Evolutionary conservation across 2,888 invertebrate genomes (phyloP).

Genomic region (Pseudolycoriella hygida): DNA sequence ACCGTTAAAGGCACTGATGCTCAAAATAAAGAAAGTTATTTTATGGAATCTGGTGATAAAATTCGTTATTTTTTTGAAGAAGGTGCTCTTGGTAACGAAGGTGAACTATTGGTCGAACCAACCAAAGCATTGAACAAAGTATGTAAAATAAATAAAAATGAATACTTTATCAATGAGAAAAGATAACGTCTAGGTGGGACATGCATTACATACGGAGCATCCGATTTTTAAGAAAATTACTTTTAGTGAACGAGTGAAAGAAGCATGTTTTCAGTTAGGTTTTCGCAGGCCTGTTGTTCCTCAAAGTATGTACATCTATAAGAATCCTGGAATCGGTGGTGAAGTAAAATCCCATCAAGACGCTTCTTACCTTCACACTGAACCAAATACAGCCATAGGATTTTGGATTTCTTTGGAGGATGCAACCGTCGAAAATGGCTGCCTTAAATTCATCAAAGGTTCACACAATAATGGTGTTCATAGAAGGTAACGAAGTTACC

Average conservation of each 20-base stretch:
- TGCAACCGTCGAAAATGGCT: slow-evolving; percentile 83
- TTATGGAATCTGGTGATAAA: slow-evolving; percentile 82
- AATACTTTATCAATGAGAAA: neutral
- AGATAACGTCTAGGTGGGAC: slow-evolving; percentile 46
- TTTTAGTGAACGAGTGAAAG: slow-evolving; percentile 67
- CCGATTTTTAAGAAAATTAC: slow-evolving; percentile 67
- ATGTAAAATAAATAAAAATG: slow-evolving; percentile 7
- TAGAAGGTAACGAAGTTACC: slow-evolving; percentile 32
- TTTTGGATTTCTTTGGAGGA: slow-evolving; percentile 96
- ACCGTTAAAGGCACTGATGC: slow-evolving; percentile 31
- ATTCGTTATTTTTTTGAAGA: slow-evolving; percentile 83
- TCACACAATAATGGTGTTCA: slow-evolving; percentile 78
- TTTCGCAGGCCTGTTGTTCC: slow-evolving; percentile 66
- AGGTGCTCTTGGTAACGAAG: slow-evolving; percentile 56
- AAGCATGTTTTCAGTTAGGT: slow-evolving; percentile 52
- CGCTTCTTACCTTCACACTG: slow-evolving; percentile 69
- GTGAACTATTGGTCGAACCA: slow-evolving; percentile 50
- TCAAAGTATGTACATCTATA: slow-evolving; percentile 97
- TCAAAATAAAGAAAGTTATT: slow-evolving; percentile 46
- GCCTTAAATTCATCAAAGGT: slow-evolving; percentile 79
- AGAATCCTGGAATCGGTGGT: slow-evolving; percentile 80
- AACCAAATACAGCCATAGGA: slow-evolving; percentile 64
- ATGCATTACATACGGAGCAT: slow-evolving; percentile 67
- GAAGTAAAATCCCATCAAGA: slow-evolving; percentile 78
- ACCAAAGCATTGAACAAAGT: slow-evolving; percentile 55